Percentiles rank a stretch among this genome's conserved stretches.
These are phyloP conservation scores for Molorchus minor DNA, from an alignment of 2,888 invertebrate genomes.

Conservation along the genomic window DNA sequence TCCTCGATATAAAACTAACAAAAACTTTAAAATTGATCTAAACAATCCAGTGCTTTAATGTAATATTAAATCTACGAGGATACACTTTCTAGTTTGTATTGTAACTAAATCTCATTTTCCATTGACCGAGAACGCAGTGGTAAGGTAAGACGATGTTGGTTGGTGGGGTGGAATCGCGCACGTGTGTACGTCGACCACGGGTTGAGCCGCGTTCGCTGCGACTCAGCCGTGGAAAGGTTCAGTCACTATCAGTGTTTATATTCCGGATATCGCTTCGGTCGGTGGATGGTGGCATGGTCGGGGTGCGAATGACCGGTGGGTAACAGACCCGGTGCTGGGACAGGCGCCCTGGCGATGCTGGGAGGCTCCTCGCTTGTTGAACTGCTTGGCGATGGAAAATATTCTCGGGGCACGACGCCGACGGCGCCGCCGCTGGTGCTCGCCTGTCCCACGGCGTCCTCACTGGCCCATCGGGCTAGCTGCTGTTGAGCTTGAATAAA, in stretches of 20 bases:
- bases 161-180: slow-evolving; percentile 41
- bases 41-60: too few species aligned
- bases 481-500: slow-evolving; percentile 97
- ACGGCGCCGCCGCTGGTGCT: slow-evolving; percentile 53
- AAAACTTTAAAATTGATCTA: too few species aligned
- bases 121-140: slow-evolving; percentile 30
- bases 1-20: too few species aligned
- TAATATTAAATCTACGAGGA: too few species aligned
- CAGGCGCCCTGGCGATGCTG: slow-evolving; percentile 65
- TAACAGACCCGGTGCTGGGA: slow-evolving; percentile 58
- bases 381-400: slow-evolving; percentile 68
- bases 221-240: slow-evolving; percentile 46
- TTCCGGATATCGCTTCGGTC: slow-evolving; percentile 73
- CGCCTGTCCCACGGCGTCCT: slow-evolving; percentile 70
- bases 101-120: slow-evolving; percentile 8
- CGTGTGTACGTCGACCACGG: slow-evolving; percentile 37
- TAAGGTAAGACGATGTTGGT: slow-evolving; percentile 35
- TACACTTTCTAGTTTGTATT: neutral
- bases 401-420: slow-evolving; percentile 63
- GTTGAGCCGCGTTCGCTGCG: slow-evolving; percentile 44
- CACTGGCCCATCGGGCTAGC: slow-evolving; percentile 95
- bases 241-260: slow-evolving; percentile 78
- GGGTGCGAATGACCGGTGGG: slow-evolving; percentile 52
- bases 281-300: slow-evolving; percentile 67
- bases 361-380: slow-evolving; percentile 67